These are phyloP conservation scores for Dastarcus helophoroides DNA, from an alignment of 2,888 invertebrate genomes.

Conservation along the genomic window DNA sequence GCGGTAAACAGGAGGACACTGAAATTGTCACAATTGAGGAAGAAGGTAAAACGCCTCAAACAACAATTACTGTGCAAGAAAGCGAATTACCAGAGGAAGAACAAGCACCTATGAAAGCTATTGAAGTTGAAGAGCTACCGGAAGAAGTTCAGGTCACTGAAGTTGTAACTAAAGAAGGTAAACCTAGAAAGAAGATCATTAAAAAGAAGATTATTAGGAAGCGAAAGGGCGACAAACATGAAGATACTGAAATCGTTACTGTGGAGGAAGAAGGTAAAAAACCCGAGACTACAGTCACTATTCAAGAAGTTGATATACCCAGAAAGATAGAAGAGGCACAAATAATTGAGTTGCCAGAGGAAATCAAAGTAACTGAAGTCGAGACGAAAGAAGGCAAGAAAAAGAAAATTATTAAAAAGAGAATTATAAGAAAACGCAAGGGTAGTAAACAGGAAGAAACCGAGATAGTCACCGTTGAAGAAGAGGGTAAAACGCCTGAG, in stretches of 20 bases:
- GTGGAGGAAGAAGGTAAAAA: conserved; percentile 17
- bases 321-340: conserved; percentile 16
- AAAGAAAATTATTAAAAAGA: conserved; percentile 23
- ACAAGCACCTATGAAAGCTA: conserved; percentile 31
- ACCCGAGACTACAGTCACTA: conserved; percentile 21
- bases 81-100: conserved; percentile 16
- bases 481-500: conserved; percentile 37
- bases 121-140: conserved; percentile 27
- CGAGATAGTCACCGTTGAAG: conserved; percentile 39
- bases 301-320: conserved; percentile 16
- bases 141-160: conserved; percentile 18
- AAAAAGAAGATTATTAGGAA: conserved; percentile 36
- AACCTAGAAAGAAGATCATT: conserved; percentile 26
- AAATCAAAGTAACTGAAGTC: conserved; percentile 18
- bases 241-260: conserved; percentile 30
- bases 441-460: conserved; percentile 31
- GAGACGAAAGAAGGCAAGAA: conserved; percentile 17
- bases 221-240: conserved; percentile 28
- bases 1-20: conserved; percentile 29
- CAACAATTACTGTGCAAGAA: conserved; percentile 32
- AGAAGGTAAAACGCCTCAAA: conserved; percentile 29
- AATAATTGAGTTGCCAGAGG: conserved; percentile 14
- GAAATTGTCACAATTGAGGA: conserved; percentile 38
- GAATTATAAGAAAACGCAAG: conserved; percentile 25
- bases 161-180: conserved; percentile 17